Percentiles rank a stretch among this genome's conserved stretches.
These are phyloP conservation scores for Elysia crispata DNA, from an alignment of 2,888 invertebrate genomes.

Conservation along the genomic window DNA sequence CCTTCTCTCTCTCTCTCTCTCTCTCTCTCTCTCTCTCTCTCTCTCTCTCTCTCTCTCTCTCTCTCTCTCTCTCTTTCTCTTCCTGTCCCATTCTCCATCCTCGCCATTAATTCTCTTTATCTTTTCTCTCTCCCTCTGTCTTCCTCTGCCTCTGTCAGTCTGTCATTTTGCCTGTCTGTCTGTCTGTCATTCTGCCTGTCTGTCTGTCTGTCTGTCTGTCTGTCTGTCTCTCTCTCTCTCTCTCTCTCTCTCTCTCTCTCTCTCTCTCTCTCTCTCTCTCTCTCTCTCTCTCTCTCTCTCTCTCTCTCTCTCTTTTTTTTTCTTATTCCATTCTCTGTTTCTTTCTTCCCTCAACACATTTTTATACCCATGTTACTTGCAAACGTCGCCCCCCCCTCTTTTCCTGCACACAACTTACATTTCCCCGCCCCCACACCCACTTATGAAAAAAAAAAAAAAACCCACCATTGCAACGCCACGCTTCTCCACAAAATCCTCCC, in stretches of 20 bases:
- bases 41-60: neutral
- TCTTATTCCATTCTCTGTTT: no score
- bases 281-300: constrained; percentile 31
- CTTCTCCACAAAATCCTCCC: no score
- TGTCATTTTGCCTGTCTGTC: neutral
- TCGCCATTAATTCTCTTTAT: neutral
- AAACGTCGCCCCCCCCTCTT: no score
- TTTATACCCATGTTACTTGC: no score
- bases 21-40: constrained; percentile 15
- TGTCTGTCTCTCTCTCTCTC: neutral
- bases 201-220: neutral
- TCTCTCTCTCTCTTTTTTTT: neutral
- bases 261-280: constrained; percentile 33
- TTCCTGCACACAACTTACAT: no score
- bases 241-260: neutral
- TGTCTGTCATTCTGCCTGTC: neutral
- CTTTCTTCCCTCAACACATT: no score
- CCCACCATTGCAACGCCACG: no score
- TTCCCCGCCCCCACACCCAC: no score
- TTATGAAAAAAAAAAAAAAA: no score
- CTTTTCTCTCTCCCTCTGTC: neutral
- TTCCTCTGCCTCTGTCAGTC: neutral
- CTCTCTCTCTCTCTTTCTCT: constrained; percentile 10
- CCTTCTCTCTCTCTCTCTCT: neutral
- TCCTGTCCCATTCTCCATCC: no score